Conservation (phyloP, 2,797 vertebrate species). For the Thamnophis elegans region DNA sequence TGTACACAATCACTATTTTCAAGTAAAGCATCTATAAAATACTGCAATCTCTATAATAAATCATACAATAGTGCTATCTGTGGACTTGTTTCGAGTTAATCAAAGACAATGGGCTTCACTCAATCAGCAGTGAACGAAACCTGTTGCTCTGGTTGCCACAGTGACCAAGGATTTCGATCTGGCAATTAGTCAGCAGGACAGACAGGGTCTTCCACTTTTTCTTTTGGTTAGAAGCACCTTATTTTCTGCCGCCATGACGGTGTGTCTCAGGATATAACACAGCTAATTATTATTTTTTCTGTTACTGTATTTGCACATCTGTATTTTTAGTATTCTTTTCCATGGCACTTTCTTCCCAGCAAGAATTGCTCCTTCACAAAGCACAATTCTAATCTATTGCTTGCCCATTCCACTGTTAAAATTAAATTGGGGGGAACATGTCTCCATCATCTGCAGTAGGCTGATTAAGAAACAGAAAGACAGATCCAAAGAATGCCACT, state of each 20-base stretch:
- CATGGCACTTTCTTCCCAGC: background rate
- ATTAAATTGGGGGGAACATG: background rate
- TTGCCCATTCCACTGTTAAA: background rate
- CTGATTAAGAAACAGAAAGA: background rate
- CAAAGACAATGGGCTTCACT: background rate
- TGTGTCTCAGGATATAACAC: background rate
- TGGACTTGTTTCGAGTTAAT: background rate
- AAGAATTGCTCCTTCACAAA: background rate
- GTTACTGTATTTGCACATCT: background rate
- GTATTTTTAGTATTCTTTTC: background rate
- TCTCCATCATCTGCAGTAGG: background rate
- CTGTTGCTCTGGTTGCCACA: background rate
- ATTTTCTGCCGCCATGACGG: background rate
- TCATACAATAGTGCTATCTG: background rate
- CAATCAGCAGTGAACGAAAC: background rate
- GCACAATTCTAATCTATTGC: background rate
- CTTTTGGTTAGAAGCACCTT: background rate
- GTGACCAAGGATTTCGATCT: background rate
- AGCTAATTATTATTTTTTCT: background rate
- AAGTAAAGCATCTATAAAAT: background rate
- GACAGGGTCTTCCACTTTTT: background rate
- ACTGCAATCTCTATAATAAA: background rate
- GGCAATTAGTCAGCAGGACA: background rate
- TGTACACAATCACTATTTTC: background rate
- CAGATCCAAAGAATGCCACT: background rate